These are phyloP conservation scores for Marcusenius ussheri DNA, from an alignment of 2,113 vertebrate species.

Conservation along the genomic window DNA sequence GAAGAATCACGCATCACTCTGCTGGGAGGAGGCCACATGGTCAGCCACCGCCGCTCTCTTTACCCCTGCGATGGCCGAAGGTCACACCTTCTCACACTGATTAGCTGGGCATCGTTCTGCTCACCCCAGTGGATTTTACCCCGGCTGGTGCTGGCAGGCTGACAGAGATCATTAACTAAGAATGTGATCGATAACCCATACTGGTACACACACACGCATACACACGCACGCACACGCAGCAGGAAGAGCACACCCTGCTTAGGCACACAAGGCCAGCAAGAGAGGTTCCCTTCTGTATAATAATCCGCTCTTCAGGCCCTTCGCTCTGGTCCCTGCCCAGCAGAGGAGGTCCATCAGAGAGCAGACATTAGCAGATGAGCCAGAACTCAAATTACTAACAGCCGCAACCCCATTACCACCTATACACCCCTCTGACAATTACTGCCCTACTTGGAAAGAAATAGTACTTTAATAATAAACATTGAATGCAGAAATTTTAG, in stretches of 20 bases:
- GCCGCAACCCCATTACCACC: not conserved
- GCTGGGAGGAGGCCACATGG: not conserved
- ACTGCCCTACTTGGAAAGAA: not conserved
- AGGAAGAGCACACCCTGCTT: not conserved
- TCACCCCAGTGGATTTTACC: not conserved
- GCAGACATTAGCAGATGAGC: not conserved
- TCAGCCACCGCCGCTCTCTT: not conserved
- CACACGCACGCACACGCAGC: not conserved
- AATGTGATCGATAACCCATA: not conserved
- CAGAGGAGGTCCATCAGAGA: not conserved
- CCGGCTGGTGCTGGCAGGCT: not conserved
- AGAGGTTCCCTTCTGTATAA: not conserved
- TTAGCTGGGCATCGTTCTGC: not conserved
- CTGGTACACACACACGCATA: not conserved
- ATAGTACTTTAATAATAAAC: not conserved
- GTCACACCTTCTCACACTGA: not conserved
- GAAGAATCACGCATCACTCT: not conserved
- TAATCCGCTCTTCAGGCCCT: not conserved
- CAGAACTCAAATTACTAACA: not conserved
- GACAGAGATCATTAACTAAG: not conserved
- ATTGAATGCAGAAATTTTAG: not conserved
- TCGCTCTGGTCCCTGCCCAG: not conserved
- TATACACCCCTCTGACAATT: not conserved
- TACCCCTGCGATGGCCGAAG: not conserved
- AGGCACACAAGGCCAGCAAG: not conserved